Evolutionary conservation across 2,113 vertebrate genomes (phyloP).

Genomic region (Piaya cayana): DNA sequence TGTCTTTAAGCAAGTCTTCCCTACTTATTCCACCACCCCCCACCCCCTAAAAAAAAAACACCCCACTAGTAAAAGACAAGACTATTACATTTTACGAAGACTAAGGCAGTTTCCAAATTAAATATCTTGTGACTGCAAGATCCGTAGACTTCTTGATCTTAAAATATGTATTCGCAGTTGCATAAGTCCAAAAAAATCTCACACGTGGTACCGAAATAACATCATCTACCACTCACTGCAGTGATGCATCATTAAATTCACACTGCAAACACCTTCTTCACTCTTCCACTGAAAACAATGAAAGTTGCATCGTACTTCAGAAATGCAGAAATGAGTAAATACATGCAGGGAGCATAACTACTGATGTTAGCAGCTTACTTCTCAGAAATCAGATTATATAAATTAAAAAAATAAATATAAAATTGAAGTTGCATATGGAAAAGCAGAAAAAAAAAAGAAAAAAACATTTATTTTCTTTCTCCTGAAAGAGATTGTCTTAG

Average conservation of each 20-base stretch:
- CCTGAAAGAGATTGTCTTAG: background rate
- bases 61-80: background rate
- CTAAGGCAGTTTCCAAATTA: background rate
- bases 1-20: background rate
- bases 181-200: background rate
- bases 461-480: background rate
- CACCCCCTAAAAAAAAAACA: rapidly evolving
- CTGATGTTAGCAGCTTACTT: background rate
- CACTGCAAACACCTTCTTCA: background rate
- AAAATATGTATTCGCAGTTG: background rate
- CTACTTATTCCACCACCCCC: background rate
- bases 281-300: background rate
- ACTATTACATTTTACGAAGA: background rate
- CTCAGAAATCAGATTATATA: background rate
- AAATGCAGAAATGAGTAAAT: background rate
- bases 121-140: background rate
- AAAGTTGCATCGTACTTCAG: background rate
- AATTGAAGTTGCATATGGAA: background rate
- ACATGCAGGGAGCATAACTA: background rate
- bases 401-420: background rate
- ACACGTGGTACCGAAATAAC: background rate
- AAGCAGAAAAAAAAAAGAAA: background rate
- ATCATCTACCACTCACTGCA: background rate
- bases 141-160: background rate
- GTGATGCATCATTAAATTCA: background rate